These are phyloP conservation scores for Myripristis murdjan DNA, from an alignment of 2,797 vertebrate species.

Conservation along the genomic window DNA sequence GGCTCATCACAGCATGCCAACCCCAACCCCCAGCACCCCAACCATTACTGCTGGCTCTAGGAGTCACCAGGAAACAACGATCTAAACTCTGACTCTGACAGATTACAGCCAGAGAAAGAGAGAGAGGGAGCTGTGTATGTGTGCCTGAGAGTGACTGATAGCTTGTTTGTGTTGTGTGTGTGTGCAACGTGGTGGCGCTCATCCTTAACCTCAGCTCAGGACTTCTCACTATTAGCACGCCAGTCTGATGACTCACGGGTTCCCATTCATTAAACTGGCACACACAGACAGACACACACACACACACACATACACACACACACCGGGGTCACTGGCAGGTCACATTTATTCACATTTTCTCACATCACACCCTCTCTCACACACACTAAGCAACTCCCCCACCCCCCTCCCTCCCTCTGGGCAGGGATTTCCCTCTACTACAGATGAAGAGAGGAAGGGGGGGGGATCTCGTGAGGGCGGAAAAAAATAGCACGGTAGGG, in stretches of 20 bases:
- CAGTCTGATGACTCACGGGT: conserved; percentile 85
- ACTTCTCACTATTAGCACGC: conserved; percentile 78
- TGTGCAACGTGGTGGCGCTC: conserved; percentile 43
- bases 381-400: conserved; percentile 49
- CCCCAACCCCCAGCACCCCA: not conserved
- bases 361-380: conserved; percentile 75
- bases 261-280: conserved; percentile 84
- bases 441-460: conserved; percentile 66
- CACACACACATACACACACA: conserved; percentile 15
- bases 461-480: conserved; percentile 50
- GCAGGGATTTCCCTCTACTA: conserved; percentile 85
- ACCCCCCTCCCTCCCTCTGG: conserved; percentile 64
- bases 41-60: conserved; percentile 28
- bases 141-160: conserved; percentile 36
- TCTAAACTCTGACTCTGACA: conserved; percentile 60
- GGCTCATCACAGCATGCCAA: conserved; percentile 61
- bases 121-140: conserved; percentile 9
- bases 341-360: conserved; percentile 84
- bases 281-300: conserved; percentile 38
- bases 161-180: conserved; percentile 30
- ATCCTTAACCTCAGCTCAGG: conserved; percentile 77
- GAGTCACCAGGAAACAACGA: conserved; percentile 63
- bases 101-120: conserved; percentile 38
- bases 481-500: too few species aligned
- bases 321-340: conserved; percentile 82